Evolutionary conservation across 1,140 invertebrate genomes (phyloP).

Genomic region (Schmidtea mediterranea): DNA sequence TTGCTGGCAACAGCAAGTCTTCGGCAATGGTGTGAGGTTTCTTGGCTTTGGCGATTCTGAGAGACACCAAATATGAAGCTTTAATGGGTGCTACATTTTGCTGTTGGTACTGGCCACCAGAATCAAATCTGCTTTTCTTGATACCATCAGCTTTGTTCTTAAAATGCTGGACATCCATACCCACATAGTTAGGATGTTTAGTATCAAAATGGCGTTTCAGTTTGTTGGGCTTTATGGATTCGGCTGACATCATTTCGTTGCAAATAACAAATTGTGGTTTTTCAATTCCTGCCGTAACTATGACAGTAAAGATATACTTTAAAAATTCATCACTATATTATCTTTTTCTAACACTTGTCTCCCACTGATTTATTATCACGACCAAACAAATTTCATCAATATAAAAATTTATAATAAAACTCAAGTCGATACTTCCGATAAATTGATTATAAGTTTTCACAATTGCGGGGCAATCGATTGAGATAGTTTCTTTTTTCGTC

Average conservation of each 20-base stretch:
- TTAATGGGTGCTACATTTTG: constrained; percentile 5
- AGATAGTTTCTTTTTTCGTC: no score
- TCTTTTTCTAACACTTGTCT: constrained; percentile 9
- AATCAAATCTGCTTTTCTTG: constrained; percentile 7
- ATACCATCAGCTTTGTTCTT: constrained; percentile 7
- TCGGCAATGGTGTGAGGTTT: constrained; percentile 21
- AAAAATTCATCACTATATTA: constrained; percentile 9
- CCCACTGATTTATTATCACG: no score
- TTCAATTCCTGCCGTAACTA: constrained; percentile 7
- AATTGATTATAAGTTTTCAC: no score
- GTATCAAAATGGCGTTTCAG: constrained; percentile 11
- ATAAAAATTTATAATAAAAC: no score
- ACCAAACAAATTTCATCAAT: no score
- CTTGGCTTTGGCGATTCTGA: constrained; percentile 14
- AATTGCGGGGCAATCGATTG: no score
- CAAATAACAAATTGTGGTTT: constrained; percentile 8
- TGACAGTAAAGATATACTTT: constrained; percentile 6
- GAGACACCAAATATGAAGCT: constrained; percentile 10
- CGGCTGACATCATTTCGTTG: constrained; percentile 9
- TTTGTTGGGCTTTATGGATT: constrained; percentile 12
- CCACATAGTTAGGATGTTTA: constrained; percentile 9
- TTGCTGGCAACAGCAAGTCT: constrained; percentile 17
- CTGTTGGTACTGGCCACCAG: constrained; percentile 8
- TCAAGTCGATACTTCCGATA: no score
- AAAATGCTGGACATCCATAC: constrained; percentile 7